Base-by-base conservation (phyloP, 2,113 vertebrate species). In the Oenanthe melanoleuca region DNA sequence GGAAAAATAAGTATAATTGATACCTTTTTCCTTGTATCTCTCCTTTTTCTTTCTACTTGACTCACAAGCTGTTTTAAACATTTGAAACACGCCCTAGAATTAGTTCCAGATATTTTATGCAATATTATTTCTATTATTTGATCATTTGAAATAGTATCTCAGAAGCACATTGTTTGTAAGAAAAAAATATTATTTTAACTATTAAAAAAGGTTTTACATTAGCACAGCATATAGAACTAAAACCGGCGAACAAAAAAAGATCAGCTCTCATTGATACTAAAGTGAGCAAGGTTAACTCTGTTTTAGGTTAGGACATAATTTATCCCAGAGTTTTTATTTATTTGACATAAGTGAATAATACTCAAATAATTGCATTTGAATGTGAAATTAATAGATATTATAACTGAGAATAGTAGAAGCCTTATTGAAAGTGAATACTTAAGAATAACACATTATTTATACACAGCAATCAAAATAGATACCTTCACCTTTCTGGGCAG, bases 31-130 rank as follows among this genome's bases (percentile, higher is more conserved):
- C 15, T n/a, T 11, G 25, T 70, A 52, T 56, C 33, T 65, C 29
- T 88, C 84, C 25, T 85, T 90, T 93, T 50, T 52, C 7, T 17
- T 11, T 40, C 49, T 65, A 55, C 6, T 15, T 20, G 47, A 64
- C 9, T 69, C 47, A 11, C 25, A 64, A 55, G 26, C 34, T 53
- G 31, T 63, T 66, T 88, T 86, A 49, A 85, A 84, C 25, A 92
- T 96, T 90, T 42, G 70, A 77, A 28, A 86, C 67, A 25, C 85
- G 74, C 44, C 94, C 80, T 24, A 98, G 28, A 53, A 53, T 53
- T 53, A 53, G 75, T 86, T 98, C 91, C 82, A 98, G 87, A 37
- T 97, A 96, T 82, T 86, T 90, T 75, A 82, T 72, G 55, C 26
- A 75, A 64, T 75, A 40, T 57, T 77, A 84, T 75, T 95, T 87